Evolutionary conservation across 2,113 vertebrate species (phyloP).

Genomic region (Odocoileus virginianus): DNA sequence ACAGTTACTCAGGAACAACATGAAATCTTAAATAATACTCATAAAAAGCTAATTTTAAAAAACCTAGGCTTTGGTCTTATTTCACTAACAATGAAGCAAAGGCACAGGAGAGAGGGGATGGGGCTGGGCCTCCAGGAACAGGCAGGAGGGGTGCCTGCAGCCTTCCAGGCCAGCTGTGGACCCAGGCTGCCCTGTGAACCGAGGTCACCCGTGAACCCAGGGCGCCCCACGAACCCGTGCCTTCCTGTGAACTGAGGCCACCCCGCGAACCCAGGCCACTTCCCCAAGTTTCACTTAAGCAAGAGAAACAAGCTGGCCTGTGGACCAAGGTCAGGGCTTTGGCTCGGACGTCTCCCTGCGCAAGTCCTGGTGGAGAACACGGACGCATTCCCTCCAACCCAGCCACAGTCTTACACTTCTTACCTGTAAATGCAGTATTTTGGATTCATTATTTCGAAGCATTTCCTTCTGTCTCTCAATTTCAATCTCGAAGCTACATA

Average conservation of each 20-base stretch:
- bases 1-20: neutral
- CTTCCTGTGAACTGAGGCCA: neutral
- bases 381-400: neutral
- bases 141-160: neutral
- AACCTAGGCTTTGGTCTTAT: neutral
- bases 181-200: neutral
- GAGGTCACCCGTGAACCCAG: neutral
- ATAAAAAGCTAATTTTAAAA: neutral
- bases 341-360: neutral
- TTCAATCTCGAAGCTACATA: conserved; percentile 87
- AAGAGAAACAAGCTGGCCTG: neutral
- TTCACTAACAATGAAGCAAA: neutral
- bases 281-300: neutral
- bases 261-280: neutral
- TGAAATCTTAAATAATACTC: neutral
- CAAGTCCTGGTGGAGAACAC: conserved; percentile 22
- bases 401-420: conserved; percentile 50
- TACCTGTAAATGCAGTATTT: conserved; percentile 87
- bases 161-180: neutral
- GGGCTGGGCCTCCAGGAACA: neutral
- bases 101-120: rapidly evolving
- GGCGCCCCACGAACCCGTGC: neutral
- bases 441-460: conserved; percentile 86
- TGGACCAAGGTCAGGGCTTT: neutral
- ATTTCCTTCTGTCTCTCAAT: conserved; percentile 87